phyloP scores from a whole-genome alignment of 1,140 invertebrate species.

The Anthonomus grandis region DNA sequence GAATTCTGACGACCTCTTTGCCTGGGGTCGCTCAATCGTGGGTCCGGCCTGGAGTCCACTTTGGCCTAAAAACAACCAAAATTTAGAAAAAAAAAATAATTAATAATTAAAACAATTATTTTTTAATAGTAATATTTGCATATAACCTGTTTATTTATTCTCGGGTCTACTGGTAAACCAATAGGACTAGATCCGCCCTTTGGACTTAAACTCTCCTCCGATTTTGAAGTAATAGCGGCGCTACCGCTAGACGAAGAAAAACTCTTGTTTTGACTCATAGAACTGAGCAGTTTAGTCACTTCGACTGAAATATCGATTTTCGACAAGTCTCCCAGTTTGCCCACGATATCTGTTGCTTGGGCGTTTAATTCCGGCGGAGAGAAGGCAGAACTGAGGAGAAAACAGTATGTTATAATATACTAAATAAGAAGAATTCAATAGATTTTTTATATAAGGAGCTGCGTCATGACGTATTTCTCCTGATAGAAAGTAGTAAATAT shows the following conservation, averaged over 20 bases:
- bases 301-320: constrained; percentile 73
- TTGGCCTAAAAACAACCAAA: not conserved
- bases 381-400: constrained; percentile 4
- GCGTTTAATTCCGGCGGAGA: constrained; percentile 8
- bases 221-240: not conserved
- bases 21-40: constrained; percentile 24
- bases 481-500: no score
- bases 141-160: constrained; percentile 27
- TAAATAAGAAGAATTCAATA: no score
- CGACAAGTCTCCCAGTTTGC: constrained; percentile 64
- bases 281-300: constrained; percentile 61
- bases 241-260: not conserved
- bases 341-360: constrained; percentile 51
- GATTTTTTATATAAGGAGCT: no score
- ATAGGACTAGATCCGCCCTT: constrained; percentile 9
- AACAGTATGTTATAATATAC: no score
- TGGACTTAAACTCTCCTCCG: not conserved
- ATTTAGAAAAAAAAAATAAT: not conserved
- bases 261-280: constrained; percentile 34
- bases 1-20: constrained; percentile 24
- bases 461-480: no score
- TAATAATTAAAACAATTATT: not conserved
- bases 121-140: not conserved
- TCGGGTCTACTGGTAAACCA: constrained; percentile 34
- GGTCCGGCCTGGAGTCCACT: constrained; percentile 9